These are phyloP conservation scores for Fistularia commersonii DNA, from an alignment of 2,797 vertebrate species.

Conservation along the genomic window DNA sequence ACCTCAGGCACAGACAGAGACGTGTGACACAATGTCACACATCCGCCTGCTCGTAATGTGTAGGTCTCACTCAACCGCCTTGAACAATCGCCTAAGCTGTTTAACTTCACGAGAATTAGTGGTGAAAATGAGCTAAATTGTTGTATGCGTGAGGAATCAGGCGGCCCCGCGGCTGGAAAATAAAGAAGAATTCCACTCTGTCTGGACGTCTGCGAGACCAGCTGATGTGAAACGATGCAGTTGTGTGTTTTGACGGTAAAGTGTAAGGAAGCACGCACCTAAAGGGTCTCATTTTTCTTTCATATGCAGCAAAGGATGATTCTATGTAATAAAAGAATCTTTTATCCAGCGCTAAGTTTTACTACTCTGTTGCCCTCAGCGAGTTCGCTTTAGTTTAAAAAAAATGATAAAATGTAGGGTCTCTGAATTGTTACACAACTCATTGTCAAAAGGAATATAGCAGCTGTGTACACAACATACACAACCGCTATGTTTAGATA, in stretches of 20 bases:
- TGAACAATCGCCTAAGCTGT: constrained; percentile 52
- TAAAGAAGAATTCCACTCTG: constrained; percentile 41
- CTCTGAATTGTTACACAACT: too few relatives aligned
- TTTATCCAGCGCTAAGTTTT: constrained; percentile 19
- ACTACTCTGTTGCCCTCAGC: constrained; percentile 3
- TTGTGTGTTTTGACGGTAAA: constrained; percentile 28
- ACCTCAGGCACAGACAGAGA: constrained; percentile 32
- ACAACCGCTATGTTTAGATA: too few relatives aligned
- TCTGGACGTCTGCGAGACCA: constrained; percentile 38
- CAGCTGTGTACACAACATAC: too few relatives aligned
- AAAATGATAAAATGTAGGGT: too few relatives aligned
- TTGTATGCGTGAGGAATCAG: constrained; percentile 26
- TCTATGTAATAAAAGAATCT: constrained; percentile 23
- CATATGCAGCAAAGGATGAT: constrained; percentile 10
- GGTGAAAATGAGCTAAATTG: constrained; percentile 33
- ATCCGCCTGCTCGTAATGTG: constrained; percentile 23
- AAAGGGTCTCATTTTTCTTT: constrained; percentile 1
- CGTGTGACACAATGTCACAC: constrained; percentile 30
- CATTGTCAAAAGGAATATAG: too few relatives aligned
- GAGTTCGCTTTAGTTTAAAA: background rate
- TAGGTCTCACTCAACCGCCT: constrained; percentile 8
- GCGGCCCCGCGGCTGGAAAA: constrained; percentile 31
- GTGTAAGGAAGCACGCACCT: constrained; percentile 14
- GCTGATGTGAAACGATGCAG: constrained; percentile 42
- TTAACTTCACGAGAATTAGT: constrained; percentile 22